Base-by-base conservation (phyloP, 2,113 vertebrate species). In the Apodemus sylvaticus region DNA sequence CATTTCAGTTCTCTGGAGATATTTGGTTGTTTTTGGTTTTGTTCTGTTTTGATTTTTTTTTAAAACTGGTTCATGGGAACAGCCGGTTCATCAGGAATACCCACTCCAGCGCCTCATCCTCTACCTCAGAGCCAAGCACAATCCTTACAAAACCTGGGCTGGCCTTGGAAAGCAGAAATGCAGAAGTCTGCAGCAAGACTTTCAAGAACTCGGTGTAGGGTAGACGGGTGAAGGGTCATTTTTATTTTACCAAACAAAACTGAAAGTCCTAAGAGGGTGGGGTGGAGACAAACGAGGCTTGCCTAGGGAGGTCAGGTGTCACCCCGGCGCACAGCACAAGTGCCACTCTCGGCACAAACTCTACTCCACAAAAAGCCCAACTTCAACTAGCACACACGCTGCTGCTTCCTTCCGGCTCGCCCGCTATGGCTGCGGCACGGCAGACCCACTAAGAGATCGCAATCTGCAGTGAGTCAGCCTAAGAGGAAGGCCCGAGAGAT, bases 361-460 rank as follows among this genome's bases (percentile, higher is more conserved):
- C 20, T 9, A 82, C 48, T 29, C 36, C 86, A 68, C 20, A 4
- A 17, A 60, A 48, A 87, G 86, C 58, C 64, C 14, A 70, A 86
- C 86, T 89, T 96, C 73, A 68, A 26, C 86, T 22, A 87, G 73
- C 36, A 34, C 60, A 34, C 77, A 48, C 45, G 45, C 45, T 48
- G 45, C 45, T 48, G 66, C 62, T 93, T 97, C 96, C 95, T 95
- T 96, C 92, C 92, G 90, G 90, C 89, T 92, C 60, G 7, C 22
- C n/a, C 42, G 83, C 42, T 68, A 34, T 34, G 89, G 86, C 96
- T 66, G 55, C 14, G 68, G 48, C 55, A 60, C 68, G 7, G 94
- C 91, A 91, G 78, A 85, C 94, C 45, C 45, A 96, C 31, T 45
- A 55, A 73, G 74, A 81, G 89, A 82, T 45, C 93, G 77, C 66